Percentiles rank a stretch among this genome's conserved stretches.
phyloP scores from a whole-genome alignment of 2,888 invertebrate genomes.

The Osmoderma eremita region DNA sequence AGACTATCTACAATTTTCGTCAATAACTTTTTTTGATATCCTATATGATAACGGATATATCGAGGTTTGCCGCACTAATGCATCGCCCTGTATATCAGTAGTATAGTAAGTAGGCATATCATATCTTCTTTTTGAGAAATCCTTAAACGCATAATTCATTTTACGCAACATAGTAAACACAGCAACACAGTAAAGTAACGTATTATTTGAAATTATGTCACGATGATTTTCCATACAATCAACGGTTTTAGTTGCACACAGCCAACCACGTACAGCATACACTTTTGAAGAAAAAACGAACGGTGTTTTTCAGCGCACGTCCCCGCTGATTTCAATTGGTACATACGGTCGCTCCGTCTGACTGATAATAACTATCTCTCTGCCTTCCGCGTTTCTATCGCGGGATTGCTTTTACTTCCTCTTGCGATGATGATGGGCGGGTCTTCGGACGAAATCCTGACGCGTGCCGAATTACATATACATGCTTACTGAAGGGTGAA shows the following conservation, averaged over 20 bases:
- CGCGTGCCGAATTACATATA: slow-evolving; percentile 46
- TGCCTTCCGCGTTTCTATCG: slow-evolving; percentile 44
- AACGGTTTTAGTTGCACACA: not conserved
- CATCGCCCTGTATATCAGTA: no score
- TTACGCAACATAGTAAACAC: slow-evolving; percentile 11
- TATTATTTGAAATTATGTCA: slow-evolving; percentile 25
- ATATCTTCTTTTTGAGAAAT: not conserved
- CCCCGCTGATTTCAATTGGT: slow-evolving; percentile 32
- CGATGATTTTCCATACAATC: slow-evolving; percentile 17
- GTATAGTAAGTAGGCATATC: no score
- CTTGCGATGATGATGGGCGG: slow-evolving; percentile 28
- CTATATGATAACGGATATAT: no score
- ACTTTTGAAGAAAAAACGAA: slow-evolving; percentile 8
- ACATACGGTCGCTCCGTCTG: slow-evolving; percentile 42
- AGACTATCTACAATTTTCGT: no score
- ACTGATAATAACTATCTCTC: slow-evolving; percentile 43
- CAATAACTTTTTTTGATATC: no score
- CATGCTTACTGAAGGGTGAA: slow-evolving; percentile 44
- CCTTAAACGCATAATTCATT: not conserved
- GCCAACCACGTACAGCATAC: not conserved
- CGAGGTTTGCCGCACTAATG: no score
- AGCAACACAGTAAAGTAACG: no score
- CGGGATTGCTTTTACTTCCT: slow-evolving; percentile 33
- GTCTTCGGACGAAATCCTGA: slow-evolving; percentile 36
- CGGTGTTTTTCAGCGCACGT: slow-evolving; percentile 33